Evolutionary conservation across 2,113 vertebrate species (phyloP), one percentile per base, ranked within the genome.

Genomic region (Trachemys scripta): DNA sequence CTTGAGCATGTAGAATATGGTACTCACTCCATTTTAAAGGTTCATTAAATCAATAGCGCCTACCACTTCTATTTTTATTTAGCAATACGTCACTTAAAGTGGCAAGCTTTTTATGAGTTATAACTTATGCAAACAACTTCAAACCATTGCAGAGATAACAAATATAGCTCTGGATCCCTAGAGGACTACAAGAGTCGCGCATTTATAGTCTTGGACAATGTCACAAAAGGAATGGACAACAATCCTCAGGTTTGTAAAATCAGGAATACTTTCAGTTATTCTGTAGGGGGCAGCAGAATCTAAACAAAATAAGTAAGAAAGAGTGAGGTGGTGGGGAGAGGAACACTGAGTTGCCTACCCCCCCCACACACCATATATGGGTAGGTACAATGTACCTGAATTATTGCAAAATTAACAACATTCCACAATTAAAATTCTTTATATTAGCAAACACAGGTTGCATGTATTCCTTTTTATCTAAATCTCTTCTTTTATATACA

Each of bases 401-500:
- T 91, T 96, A 75, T 50, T 97, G 56, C 82, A 97, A 96, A 98
- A 98, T 98, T 97, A 97, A 65, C 86, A 96, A 62, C 62, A 49
- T 90, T 85, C 31, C 7, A 85, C 98, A 98, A 98, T 98, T 98
- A 96, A 98, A 97, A 97, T 98, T 97, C 89, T 97, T 97, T 97
- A 97, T 42, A 54, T 98, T 98, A 96, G 90, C 89, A 98, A 95
- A 90, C 91, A 97, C 75, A 93, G 86, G 92, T 96, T 98, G 35
- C 6, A 47, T 97, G 85, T 88, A 97, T 98, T 98, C 88, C 59
- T 95, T 96, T 98, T 98, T 97, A 98, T 98, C 96, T 98, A 98
- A 57, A 98, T 98, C 95, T 98, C 94, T 97, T 97, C 96, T 97
- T 98, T 98, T 98, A 97, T 96, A 97, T 97, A 98, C 95, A 98